phyloP scores from a whole-genome alignment of 2,888 invertebrate species.

The Stenchaetothrips biformis region DNA sequence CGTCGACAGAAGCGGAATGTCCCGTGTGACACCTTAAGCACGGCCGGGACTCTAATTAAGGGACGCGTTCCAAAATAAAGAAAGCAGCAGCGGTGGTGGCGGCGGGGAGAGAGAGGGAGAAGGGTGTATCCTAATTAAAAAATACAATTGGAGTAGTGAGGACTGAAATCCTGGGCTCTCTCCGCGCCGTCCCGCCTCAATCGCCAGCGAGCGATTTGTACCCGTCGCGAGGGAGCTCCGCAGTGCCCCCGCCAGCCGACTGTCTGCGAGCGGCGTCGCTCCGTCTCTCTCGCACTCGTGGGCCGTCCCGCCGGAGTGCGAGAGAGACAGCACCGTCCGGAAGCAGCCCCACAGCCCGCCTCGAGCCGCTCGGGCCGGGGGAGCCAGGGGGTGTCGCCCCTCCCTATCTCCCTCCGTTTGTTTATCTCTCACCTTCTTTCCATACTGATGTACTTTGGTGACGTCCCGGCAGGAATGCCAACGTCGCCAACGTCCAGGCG shows the following conservation, averaged over 20 bases:
- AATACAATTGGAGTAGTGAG: conserved; percentile 25
- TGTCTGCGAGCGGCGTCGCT: neutral
- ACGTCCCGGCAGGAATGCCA: neutral
- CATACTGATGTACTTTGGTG: conserved; percentile 23
- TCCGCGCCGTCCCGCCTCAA: conserved; percentile 10
- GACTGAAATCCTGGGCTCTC: conserved; percentile 17
- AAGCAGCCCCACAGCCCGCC: no score
- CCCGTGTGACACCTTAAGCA: neutral
- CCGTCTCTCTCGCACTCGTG: neutral
- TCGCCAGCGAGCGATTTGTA: conserved; percentile 22
- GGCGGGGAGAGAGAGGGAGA: neutral
- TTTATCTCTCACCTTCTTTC: conserved; percentile 25
- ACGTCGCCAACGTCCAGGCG: neutral
- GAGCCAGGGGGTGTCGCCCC: neutral
- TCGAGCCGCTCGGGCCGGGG: no score
- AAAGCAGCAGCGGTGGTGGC: neutral
- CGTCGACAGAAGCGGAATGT: neutral
- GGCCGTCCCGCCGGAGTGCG: no score
- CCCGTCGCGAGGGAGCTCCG: conserved; percentile 13
- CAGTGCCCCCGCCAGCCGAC: neutral
- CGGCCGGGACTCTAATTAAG: neutral
- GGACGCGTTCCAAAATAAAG: conserved; percentile 11
- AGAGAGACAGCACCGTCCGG: no score
- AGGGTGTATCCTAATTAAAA: conserved; percentile 23
- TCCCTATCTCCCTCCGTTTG: neutral